phyloP scores from a whole-genome alignment of 1,140 invertebrate genomes.

The Drosophila fuyamai region DNA sequence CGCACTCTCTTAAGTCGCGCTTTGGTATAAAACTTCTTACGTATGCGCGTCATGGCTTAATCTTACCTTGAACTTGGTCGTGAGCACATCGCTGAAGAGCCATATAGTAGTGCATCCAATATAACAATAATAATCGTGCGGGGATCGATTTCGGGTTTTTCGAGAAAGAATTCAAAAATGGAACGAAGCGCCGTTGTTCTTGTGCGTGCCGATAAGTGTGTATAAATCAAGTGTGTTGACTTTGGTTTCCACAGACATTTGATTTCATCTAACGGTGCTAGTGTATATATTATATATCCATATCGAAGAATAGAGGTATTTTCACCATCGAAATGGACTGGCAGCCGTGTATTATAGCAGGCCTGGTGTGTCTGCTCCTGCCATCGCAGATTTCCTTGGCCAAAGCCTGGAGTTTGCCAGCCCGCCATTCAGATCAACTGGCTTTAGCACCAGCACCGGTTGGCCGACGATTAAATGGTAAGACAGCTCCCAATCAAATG shows the following conservation, averaged over 20 bases:
- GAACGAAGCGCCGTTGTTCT: conserved; percentile 72
- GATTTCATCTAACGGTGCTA: conserved; percentile 54
- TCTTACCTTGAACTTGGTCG: conserved; percentile 84
- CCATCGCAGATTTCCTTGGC: conserved; percentile 30
- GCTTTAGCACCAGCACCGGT: conserved; percentile 21
- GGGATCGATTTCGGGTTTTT: conserved; percentile 21
- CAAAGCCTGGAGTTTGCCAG: conserved; percentile 64
- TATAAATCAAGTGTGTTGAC: conserved; percentile 52
- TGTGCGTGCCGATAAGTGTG: conserved; percentile 69
- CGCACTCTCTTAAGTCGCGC: conserved; percentile 52
- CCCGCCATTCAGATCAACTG: conserved; percentile 10
- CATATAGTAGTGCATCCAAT: conserved; percentile 12
- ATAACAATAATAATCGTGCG: conserved; percentile 4
- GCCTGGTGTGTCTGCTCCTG: conserved; percentile 53
- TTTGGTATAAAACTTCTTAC: conserved; percentile 84
- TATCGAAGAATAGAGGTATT: not conserved
- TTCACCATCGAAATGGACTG: conserved; percentile 54
- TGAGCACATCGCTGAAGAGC: conserved; percentile 62
- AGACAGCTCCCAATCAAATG: conserved; percentile 34
- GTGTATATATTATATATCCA: conserved; percentile 15
- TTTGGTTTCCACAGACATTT: conserved; percentile 33
- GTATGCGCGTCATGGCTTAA: conserved; percentile 84
- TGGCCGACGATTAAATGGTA: conserved; percentile 71
- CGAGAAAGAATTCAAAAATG: conserved; percentile 48
- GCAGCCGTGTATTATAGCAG: conserved; percentile 43